Evolutionary conservation across 2,113 vertebrate genomes (phyloP).

Genomic region (Pristiophorus japonicus): DNA sequence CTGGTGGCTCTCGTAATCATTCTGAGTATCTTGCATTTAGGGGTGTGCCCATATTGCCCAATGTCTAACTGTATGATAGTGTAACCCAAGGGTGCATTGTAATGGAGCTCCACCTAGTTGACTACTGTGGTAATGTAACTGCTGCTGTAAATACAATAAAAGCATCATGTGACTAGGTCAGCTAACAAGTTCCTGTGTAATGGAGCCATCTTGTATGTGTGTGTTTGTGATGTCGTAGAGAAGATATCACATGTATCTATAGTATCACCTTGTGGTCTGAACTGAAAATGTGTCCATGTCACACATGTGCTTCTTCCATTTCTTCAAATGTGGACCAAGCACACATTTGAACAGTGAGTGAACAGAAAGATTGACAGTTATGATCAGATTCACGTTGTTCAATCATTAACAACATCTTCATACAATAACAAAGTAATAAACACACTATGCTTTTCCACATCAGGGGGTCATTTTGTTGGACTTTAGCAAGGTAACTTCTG

Average conservation of each 20-base stretch:
- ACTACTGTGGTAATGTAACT: too few species aligned
- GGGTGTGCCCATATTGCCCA: not conserved
- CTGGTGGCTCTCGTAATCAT: not conserved
- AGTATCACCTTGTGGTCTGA: not conserved
- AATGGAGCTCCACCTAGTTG: too few species aligned
- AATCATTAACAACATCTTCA: not conserved
- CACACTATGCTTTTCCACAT: not conserved
- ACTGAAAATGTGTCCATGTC: not conserved
- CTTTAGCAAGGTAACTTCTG: not conserved
- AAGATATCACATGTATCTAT: not conserved
- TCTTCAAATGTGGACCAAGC: not conserved
- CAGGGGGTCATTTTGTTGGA: not conserved
- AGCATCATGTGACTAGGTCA: too few species aligned
- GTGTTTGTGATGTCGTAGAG: too few species aligned
- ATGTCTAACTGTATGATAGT: not conserved
- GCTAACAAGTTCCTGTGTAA: too few species aligned
- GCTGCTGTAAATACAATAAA: too few species aligned
- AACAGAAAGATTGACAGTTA: not conserved
- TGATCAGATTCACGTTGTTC: not conserved
- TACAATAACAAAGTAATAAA: not conserved
- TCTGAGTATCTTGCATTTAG: not conserved
- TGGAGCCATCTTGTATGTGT: too few species aligned
- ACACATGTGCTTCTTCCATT: not conserved
- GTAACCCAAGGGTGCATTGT: too few species aligned
- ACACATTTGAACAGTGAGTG: not conserved